phyloP scores from a whole-genome alignment of 2,113 vertebrate species.

The Tricholaema leucomelas region DNA sequence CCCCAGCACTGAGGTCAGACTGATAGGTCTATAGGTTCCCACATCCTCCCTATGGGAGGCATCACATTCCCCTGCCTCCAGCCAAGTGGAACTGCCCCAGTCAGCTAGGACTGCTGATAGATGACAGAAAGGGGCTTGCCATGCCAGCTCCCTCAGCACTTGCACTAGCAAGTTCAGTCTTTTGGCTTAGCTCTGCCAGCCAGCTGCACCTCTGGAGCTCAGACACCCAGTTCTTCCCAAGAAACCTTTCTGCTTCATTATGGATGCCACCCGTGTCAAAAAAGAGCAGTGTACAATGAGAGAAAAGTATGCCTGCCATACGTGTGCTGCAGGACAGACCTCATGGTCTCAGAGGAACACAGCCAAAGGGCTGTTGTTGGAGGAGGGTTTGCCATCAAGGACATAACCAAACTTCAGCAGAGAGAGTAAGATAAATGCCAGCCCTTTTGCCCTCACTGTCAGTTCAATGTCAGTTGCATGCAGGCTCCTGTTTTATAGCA shows the following conservation, averaged over 20 bases:
- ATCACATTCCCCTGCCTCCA: too few species aligned
- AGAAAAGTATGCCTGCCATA: not conserved
- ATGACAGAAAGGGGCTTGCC: too few species aligned
- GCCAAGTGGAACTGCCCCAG: too few species aligned
- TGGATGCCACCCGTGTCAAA: not conserved
- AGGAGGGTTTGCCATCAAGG: not conserved
- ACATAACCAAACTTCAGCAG: not conserved
- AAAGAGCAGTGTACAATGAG: not conserved
- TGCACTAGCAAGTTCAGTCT: not conserved
- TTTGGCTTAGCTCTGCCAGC: not conserved
- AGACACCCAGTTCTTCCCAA: not conserved
- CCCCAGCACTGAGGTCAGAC: too few species aligned
- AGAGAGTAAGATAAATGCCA: not conserved
- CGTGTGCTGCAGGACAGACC: not conserved
- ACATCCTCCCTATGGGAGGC: too few species aligned
- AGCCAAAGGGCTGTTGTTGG: not conserved
- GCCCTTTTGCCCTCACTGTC: not conserved
- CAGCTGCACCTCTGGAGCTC: not conserved
- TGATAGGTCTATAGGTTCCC: too few species aligned
- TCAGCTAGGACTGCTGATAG: too few species aligned
- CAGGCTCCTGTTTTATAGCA: conserved; percentile 33
- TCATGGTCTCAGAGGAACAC: not conserved
- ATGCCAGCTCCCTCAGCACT: too few species aligned
- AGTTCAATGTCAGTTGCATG: not conserved
- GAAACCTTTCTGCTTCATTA: not conserved